Evolutionary conservation across 2,797 vertebrate genomes (phyloP), one percentile per base, ranked within the genome.

Genomic region (Clarias laeviceps): DNA sequence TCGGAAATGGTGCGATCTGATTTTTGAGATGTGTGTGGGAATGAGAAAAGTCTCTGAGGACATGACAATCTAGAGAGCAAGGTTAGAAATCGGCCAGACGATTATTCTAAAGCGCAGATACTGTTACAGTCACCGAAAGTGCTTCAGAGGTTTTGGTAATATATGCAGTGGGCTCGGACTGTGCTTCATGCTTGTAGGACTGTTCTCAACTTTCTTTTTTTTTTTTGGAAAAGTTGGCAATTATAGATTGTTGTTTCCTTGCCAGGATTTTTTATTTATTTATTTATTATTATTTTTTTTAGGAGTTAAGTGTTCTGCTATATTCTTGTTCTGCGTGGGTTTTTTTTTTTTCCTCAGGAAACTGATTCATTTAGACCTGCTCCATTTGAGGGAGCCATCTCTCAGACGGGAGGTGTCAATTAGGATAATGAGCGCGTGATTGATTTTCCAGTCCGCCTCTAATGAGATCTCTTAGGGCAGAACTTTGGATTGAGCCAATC

Each of bases 271-370:
- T 34, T 34, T n/a, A n/a, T n/a, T n/a, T n/a, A n/a, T n/a, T n/a
- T n/a, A n/a, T 87, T 80, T 54, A 68, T 61, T 27, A 74, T 34
- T 50, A 15, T 64, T 64, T 29, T 32, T 57, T 18, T 54, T 74
- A 66, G 24, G 59, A 22, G 83, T 57, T 70, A 68, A 82, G 76
- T 83, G 57, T 84, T 18, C 50, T 74, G 83, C 34, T 65, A 20
- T 81, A 86, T 84, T 57, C 66, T 57, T 81, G 88, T 84, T 57
- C 72, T 45, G 86, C 56, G 29, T 87, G 73, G 79, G 82, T 80
- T 86, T 83, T 50, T 32, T 32, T 57, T 80, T 93, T 88, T 93
- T 87, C 93, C 94, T 95, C 94, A 96, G 95, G 95, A 94, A 94
- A 89, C 90, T 77, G 84, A 91, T 89, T 88, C 86, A 88, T 89